These are phyloP conservation scores for Phylloscopus trochilus DNA, from an alignment of 2,113 vertebrate species.

Conservation along the genomic window DNA sequence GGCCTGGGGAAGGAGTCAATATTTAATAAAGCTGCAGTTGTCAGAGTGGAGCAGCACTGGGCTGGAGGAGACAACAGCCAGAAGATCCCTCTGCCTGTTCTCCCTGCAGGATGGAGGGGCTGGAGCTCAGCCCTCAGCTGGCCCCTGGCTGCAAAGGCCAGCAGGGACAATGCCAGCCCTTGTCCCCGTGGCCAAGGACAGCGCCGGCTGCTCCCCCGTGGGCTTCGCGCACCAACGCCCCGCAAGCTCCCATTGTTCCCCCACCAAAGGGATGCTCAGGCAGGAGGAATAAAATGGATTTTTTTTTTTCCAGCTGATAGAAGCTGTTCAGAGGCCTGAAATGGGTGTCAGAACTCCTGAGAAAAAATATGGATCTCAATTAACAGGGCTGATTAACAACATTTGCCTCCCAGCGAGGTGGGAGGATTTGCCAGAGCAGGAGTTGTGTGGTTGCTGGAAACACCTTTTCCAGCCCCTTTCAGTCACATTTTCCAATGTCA, in stretches of 20 bases:
- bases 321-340: constrained; percentile 1
- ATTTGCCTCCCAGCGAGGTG: background rate
- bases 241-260: background rate
- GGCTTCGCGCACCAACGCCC: background rate
- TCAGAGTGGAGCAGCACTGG: background rate
- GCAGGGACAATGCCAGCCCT: background rate
- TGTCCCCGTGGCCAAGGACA: background rate
- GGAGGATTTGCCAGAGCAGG: background rate
- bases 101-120: background rate
- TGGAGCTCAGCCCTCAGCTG: background rate
- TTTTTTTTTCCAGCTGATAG: background rate
- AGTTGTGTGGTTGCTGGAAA: background rate
- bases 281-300: background rate
- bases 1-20: constrained; percentile 5
- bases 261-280: background rate
- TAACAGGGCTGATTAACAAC: constrained; percentile 5
- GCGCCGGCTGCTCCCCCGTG: background rate
- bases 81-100: background rate
- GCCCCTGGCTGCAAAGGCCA: background rate
- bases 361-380: constrained; percentile 7
- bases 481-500: background rate
- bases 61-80: background rate
- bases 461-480: background rate
- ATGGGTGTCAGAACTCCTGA: background rate
- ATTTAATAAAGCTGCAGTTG: background rate